Conservation (phyloP, 2,888 invertebrate species). For the Odontocolon sp. region DNA sequence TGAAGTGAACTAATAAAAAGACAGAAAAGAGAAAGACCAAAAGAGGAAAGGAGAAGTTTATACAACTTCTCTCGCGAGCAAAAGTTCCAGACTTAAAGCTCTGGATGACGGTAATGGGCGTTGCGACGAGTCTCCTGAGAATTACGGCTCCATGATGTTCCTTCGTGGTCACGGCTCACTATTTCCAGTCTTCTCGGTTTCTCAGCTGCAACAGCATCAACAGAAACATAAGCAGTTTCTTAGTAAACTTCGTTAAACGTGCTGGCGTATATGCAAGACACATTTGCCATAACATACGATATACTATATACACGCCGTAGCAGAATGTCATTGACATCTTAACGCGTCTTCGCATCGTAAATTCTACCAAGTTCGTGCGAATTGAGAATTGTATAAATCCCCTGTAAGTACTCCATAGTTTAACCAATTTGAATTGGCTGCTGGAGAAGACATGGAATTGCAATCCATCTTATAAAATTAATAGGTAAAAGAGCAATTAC, state of each 20-base stretch:
- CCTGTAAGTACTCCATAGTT: too few relatives aligned
- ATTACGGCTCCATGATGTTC: slow-evolving; percentile 37
- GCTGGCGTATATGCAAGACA: too few relatives aligned
- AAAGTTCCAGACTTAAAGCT: slow-evolving; percentile 8
- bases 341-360: background rate
- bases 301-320: background rate
- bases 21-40: background rate
- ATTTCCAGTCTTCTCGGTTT: slow-evolving; percentile 31
- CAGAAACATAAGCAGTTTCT: slow-evolving; percentile 3
- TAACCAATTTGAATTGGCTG: too few relatives aligned
- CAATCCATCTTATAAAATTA: too few relatives aligned
- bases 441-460: too few relatives aligned
- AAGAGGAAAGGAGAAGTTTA: slow-evolving; percentile 32
- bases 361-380: background rate
- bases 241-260: slow-evolving; percentile 16
- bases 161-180: slow-evolving; percentile 38
- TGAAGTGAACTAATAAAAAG: slow-evolving; percentile 34
- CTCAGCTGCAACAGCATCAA: slow-evolving; percentile 28
- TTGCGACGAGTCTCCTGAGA: slow-evolving; percentile 50
- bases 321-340: slow-evolving; percentile 7
- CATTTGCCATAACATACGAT: too few relatives aligned
- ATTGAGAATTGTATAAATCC: background rate
- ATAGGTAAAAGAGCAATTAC: too few relatives aligned
- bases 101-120: slow-evolving; percentile 47
- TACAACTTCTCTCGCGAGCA: slow-evolving; percentile 23